Base-by-base conservation (phyloP, 2,888 invertebrate species). In the Mesoligia furuncula region DNA sequence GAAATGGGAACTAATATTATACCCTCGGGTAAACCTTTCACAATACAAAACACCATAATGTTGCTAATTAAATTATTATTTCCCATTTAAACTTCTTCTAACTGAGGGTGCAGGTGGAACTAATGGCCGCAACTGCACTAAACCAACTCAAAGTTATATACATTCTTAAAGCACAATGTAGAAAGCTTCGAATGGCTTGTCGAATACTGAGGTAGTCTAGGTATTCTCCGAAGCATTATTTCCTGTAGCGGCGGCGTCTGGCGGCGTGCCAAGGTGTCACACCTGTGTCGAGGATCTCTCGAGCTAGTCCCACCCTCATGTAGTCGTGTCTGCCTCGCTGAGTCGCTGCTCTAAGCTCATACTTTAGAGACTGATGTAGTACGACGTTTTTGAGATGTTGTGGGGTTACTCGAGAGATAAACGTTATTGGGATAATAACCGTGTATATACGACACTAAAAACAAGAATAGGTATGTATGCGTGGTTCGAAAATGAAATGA, bases 271-370 rank as follows among this genome's bases (percentile, higher is more conserved):
- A 88, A 81, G 68, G 39, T 42, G 54, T 62, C 67, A 77, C 87
- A 84, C 88, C 88, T 86, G 88, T 57, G 84, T 70, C 62, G 73
- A 84, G 79, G 51, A 75, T 65, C 83, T 75, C 83, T 86, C 66
- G 31, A 73, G 76, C 70, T 77, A 79, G 42, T 81, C 72, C 24
- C 74, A 42, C 73, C 48, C 78, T 76, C 85, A 39, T 39, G n/a
- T n/a, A n/a, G 57, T 82, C 64, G 45, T 57, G 83, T 85, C 85
- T 85, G 70, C 68, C 59, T 77, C 64, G 36, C 72, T 48, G 64
- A 65, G 48, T 57, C 54, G 59, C 45, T 51, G 73, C 42, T 57
- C 65, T 62, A 31, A 81, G 61, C 75, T 66, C 31, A 70, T 73
- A 69, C 64, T 48, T 73, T 61, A 73, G n/a, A 42, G 17, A 36